These are phyloP conservation scores for Microcaecilia unicolor DNA, from an alignment of 2,797 vertebrate species.

Conservation along the genomic window DNA sequence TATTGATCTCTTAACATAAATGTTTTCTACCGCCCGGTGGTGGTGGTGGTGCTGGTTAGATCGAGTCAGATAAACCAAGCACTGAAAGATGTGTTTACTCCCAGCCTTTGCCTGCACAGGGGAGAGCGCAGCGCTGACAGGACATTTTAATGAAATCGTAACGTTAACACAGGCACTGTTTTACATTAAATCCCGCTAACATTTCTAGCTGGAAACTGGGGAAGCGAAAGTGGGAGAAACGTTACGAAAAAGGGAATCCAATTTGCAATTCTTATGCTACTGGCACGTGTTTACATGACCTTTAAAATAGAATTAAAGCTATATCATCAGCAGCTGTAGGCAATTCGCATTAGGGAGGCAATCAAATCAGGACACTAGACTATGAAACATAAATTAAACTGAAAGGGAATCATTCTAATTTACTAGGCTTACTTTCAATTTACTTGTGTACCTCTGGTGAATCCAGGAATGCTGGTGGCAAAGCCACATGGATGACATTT, in stretches of 20 bases:
- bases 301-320: constrained; percentile 71
- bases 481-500: no score
- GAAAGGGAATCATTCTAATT: constrained; percentile 53
- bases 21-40: constrained; percentile 1
- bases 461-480: no score
- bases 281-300: constrained; percentile 67
- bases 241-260: constrained; percentile 59
- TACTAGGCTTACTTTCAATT: constrained; percentile 53
- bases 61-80: constrained; percentile 3
- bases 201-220: constrained; percentile 46
- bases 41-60: neutral
- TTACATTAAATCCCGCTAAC: constrained; percentile 43
- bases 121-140: no score
- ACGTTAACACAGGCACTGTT: constrained; percentile 28
- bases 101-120: constrained; percentile 8
- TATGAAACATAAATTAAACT: constrained; percentile 67
- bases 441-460: constrained; percentile 45
- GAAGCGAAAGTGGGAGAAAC: constrained; percentile 48
- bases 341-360: constrained; percentile 65
- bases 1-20: constrained; percentile 5
- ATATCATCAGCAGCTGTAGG: constrained; percentile 64
- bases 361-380: constrained; percentile 66
- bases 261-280: constrained; percentile 64
- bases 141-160: constrained; percentile 34
- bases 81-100: constrained; percentile 19